A percentile compares a stretch with the other conserved stretches of the same genome.
Conservation (phyloP, 2,888 invertebrate genomes). For the Thereva nobilitata region DNA sequence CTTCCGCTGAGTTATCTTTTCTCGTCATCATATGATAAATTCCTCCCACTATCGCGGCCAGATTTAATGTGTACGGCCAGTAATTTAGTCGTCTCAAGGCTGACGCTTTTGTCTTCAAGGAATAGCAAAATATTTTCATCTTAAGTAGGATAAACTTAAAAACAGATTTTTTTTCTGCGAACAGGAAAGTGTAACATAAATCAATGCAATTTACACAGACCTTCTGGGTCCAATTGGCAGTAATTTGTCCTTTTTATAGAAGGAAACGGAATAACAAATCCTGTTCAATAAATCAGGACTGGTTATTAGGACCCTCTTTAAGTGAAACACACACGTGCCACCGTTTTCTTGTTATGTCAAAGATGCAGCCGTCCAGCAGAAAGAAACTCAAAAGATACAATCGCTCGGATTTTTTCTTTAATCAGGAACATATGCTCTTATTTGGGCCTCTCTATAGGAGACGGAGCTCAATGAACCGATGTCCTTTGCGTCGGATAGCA, state of each 20-base stretch:
- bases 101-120: too few relatives aligned
- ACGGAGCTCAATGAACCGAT: slow-evolving; percentile 14
- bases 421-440: slow-evolving; percentile 22
- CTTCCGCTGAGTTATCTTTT: slow-evolving; percentile 25
- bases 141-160: too few relatives aligned
- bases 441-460: slow-evolving; percentile 15
- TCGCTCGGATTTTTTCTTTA: slow-evolving; percentile 1
- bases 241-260: too few relatives aligned
- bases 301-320: background rate
- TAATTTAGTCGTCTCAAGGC: too few relatives aligned
- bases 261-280: too few relatives aligned
- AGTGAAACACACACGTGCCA: slow-evolving; percentile 11
- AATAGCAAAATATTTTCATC: too few relatives aligned
- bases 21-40: slow-evolving; percentile 33
- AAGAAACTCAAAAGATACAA: slow-evolving; percentile 12
- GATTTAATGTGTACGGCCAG: slow-evolving; percentile 14
- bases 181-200: too few relatives aligned
- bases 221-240: too few relatives aligned
- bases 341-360: slow-evolving; percentile 14
- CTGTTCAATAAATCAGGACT: too few relatives aligned
- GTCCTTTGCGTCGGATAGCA: slow-evolving; percentile 4
- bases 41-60: slow-evolving; percentile 30
- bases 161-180: too few relatives aligned
- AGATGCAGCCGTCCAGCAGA: slow-evolving; percentile 26
- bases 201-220: too few relatives aligned